These are phyloP conservation scores for Drosophila rhopaloa DNA, from an alignment of 1,140 invertebrate species.

Conservation along the genomic window DNA sequence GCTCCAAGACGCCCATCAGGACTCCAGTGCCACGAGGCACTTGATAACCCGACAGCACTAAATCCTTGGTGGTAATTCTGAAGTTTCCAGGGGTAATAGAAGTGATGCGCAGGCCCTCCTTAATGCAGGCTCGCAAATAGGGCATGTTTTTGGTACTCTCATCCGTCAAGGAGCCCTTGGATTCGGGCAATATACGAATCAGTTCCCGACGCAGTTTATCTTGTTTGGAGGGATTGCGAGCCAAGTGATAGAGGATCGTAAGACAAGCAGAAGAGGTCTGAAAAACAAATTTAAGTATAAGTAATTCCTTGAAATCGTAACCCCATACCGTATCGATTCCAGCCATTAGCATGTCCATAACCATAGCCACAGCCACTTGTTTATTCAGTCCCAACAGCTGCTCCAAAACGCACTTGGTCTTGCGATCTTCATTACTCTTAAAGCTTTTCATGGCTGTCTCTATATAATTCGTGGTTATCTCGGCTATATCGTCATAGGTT, in stretches of 20 bases:
- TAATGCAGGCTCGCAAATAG: conserved; percentile 86
- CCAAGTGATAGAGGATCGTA: conserved; percentile 76
- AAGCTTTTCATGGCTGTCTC: conserved; percentile 77
- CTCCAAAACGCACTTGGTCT: conserved; percentile 86
- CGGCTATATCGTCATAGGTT: conserved; percentile 81
- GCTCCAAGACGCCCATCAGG: conserved; percentile 57
- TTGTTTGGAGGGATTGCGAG: conserved; percentile 85
- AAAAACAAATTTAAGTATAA: background rate
- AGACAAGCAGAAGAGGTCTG: conserved; percentile 67
- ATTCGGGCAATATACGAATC: conserved; percentile 54
- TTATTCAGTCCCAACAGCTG: conserved; percentile 87
- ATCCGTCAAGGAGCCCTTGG: conserved; percentile 76
- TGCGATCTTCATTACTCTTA: conserved; percentile 85
- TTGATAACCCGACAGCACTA: conserved; percentile 91
- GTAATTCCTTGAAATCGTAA: accelerated
- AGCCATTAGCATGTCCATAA: conserved; percentile 90
- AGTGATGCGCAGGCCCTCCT: conserved; percentile 90
- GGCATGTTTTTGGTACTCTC: conserved; percentile 83
- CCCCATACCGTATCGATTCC: conserved; percentile 89
- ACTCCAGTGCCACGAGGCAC: conserved; percentile 90
- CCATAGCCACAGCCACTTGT: conserved; percentile 87
- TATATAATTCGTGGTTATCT: conserved; percentile 64
- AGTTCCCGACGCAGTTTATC: conserved; percentile 85
- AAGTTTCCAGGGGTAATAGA: conserved; percentile 94
- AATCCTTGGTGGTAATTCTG: conserved; percentile 90